These are phyloP conservation scores for Ctenodactylus gundi DNA, from an alignment of 2,113 vertebrate species.

Conservation along the genomic window DNA sequence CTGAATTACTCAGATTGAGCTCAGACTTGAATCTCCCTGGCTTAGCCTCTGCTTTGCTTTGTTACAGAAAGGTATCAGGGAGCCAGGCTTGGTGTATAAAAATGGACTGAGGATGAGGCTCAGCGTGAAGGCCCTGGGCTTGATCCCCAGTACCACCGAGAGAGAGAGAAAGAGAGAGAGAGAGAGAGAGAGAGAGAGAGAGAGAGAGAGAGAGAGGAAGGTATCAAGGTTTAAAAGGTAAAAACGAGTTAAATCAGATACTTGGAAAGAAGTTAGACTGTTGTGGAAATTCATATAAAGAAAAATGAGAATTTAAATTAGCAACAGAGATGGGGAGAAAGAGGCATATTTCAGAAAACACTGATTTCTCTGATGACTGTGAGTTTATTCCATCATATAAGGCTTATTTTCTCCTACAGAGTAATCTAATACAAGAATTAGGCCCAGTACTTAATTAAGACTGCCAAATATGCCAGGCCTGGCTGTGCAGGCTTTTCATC, in stretches of 20 bases:
- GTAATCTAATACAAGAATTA: background rate
- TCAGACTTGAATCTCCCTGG: background rate
- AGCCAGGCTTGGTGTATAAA: no score
- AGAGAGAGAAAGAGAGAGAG: no score
- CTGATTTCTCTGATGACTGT: background rate
- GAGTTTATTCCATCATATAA: conserved; percentile 26
- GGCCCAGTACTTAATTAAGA: background rate
- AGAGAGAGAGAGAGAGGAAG: no score
- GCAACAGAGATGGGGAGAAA: background rate
- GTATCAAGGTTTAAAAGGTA: no score
- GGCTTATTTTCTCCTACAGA: background rate
- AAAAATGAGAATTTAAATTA: conserved; percentile 37
- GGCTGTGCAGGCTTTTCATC: no score
- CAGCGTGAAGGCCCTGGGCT: no score
- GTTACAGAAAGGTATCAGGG: conserved; percentile 5
- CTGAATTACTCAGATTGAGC: background rate
- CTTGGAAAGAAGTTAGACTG: background rate
- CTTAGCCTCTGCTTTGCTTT: background rate
- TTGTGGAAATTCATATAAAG: conserved; percentile 5
- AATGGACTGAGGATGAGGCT: no score
- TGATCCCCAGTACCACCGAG: no score
- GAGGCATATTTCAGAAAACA: background rate
- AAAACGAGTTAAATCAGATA: background rate
- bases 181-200: no score
- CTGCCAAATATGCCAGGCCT: background rate